Evolutionary conservation across 2,113 vertebrate species (phyloP), one percentile per base, ranked within the genome.

Genomic region (Cyprinodon brontotheroides): DNA sequence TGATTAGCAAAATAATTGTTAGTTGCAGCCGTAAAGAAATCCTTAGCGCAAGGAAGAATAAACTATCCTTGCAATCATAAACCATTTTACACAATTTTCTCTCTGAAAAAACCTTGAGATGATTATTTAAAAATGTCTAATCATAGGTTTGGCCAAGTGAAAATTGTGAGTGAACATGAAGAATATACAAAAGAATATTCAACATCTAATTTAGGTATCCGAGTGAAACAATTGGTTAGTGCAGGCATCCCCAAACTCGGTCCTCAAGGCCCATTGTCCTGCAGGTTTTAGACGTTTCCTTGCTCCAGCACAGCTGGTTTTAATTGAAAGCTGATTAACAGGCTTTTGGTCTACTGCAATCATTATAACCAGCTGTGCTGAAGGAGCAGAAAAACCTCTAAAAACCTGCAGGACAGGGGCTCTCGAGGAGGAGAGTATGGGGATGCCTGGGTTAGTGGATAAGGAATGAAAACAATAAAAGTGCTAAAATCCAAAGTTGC

Each of bases 71-170:
- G 50, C 50, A 20, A 6, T n/a, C n/a, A n/a, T 8, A 57, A 53
- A 57, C 50, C 50, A n/a, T n/a, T n/a, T 4, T 57, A n/a, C 8
- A n/a, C 14, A 2, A n/a, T 17, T 9, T 9, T 57, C 70, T 83
- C 80, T 86, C 65, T 79, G 80, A 69, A 84, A 82, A 81, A 72
- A 64, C 22, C 76, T 72, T 77, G 68, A 8, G 62, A 79, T 63
- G 29, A 79, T 65, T 38, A 37, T 66, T 84, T 77, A 69, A 70
- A 77, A 43, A 38, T 41, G n/a, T 71, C 68, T 4, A 2, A 60
- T 60, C 83, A 64, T 62, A 20, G 1, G 38, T 40, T 67, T 15
- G 68, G 75, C 65, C 62, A 73, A 82, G 69, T 69, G 60, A 75
- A 83, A 77, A 80, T 38, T 41, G 38, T 48, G 40, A 57, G 77